Conservation (phyloP, 1,140 invertebrate species). For the Psilanteris sp. region DNA sequence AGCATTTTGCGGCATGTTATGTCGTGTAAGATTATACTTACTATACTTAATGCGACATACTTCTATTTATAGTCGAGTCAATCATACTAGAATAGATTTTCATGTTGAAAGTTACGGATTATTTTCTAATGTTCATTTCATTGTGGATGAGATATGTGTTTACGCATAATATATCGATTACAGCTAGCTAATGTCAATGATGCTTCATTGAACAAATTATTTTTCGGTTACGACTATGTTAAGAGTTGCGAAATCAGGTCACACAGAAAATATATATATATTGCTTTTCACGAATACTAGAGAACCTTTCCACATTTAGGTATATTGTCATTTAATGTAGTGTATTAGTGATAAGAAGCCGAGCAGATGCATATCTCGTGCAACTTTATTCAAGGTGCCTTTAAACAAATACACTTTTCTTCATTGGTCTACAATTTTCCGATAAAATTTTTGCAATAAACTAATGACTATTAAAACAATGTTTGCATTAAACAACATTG, state of each 20-base stretch:
- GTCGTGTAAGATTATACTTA: constrained; percentile 46
- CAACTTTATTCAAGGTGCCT: constrained; percentile 31
- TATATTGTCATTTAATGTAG: constrained; percentile 60
- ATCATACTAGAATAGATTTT: constrained; percentile 54
- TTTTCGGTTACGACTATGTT: constrained; percentile 42
- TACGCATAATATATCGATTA: constrained; percentile 23
- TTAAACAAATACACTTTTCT: constrained; percentile 52
- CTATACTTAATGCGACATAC: constrained; percentile 49
- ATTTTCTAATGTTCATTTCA: constrained; percentile 44
- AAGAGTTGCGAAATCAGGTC: constrained; percentile 75
- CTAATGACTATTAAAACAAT: too few relatives aligned
- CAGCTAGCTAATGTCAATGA: constrained; percentile 27
- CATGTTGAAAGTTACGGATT: constrained; percentile 45
- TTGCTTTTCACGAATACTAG: constrained; percentile 63
- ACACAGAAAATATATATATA: constrained; percentile 73
- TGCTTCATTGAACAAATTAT: constrained; percentile 51
- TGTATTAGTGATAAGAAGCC: constrained; percentile 65
- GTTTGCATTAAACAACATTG: too few relatives aligned
- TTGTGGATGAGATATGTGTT: constrained; percentile 26
- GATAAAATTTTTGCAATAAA: too few relatives aligned
- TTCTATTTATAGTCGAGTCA: constrained; percentile 54
- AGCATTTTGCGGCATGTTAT: constrained; percentile 35
- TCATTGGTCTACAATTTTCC: too few relatives aligned
- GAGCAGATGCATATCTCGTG: constrained; percentile 58
- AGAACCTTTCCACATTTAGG: constrained; percentile 55